Percentiles rank a stretch among this genome's conserved stretches.
Evolutionary conservation across 2,797 vertebrate genomes (phyloP).

Genomic region (Bradypodion pumilum): DNA sequence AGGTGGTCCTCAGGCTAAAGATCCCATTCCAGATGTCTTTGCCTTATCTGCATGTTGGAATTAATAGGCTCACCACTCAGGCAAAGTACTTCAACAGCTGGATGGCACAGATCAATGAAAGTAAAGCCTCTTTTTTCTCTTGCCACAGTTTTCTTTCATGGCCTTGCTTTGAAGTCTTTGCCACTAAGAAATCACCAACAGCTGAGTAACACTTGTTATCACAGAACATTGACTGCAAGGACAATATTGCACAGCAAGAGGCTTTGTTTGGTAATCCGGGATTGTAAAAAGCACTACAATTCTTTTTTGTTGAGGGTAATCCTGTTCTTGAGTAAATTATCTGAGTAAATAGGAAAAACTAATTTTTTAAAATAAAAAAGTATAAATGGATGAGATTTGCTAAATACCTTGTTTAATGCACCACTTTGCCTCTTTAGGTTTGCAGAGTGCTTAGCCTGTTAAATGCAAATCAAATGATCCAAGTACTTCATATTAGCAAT

Average conservation of each 20-base stretch:
- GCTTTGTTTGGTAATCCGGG: constrained; percentile 68
- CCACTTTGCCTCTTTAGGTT: neutral
- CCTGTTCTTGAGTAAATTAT: constrained; percentile 27
- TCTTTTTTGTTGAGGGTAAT: constrained; percentile 58
- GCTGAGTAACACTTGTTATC: constrained; percentile 68
- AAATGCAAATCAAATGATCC: neutral
- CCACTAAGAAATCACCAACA: constrained; percentile 70
- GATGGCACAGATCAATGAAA: constrained; percentile 78
- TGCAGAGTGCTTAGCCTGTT: neutral
- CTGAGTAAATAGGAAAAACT: constrained; percentile 40
- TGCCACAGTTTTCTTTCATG: constrained; percentile 74
- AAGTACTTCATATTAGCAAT: neutral
- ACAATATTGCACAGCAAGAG: constrained; percentile 54
- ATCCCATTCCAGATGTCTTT: constrained; percentile 42
- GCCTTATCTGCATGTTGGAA: constrained; percentile 50
- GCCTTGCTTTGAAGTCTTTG: constrained; percentile 77
- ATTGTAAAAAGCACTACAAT: constrained; percentile 53
- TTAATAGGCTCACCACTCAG: constrained; percentile 40
- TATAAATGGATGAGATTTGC: constrained; percentile 26
- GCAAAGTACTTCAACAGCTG: constrained; percentile 79
- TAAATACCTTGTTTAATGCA: neutral
- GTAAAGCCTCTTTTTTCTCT: constrained; percentile 74
- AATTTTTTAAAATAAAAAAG: constrained; percentile 21
- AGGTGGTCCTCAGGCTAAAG: constrained; percentile 50
- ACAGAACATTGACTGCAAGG: constrained; percentile 43